Evolutionary conservation across 2,888 invertebrate genomes (phyloP).

Genomic region (Schizotus pectinicornis): DNA sequence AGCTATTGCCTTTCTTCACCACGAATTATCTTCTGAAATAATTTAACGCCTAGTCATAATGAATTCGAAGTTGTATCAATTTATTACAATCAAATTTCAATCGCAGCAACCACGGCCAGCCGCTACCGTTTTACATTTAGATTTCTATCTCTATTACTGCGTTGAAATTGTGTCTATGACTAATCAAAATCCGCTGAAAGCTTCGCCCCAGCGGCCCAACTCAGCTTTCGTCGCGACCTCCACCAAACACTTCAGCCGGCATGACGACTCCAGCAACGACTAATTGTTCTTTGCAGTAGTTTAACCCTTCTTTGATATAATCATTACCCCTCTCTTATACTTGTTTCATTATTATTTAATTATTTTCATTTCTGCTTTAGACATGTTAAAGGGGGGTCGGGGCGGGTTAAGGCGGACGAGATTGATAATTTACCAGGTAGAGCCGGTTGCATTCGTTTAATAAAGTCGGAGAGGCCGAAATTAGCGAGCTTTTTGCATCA

Average conservation of each 20-base stretch:
- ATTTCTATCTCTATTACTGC: slow-evolving; percentile 59
- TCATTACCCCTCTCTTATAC: slow-evolving; percentile 58
- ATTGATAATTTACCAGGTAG: slow-evolving; percentile 47
- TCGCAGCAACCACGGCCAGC: slow-evolving; percentile 48
- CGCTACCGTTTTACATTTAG: slow-evolving; percentile 59
- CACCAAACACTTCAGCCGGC: slow-evolving; percentile 20
- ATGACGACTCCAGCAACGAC: slow-evolving; percentile 25
- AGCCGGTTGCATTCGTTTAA: slow-evolving; percentile 21
- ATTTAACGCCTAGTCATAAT: slow-evolving; percentile 55
- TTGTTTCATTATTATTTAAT: slow-evolving; percentile 62
- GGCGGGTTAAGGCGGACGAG: slow-evolving; percentile 36
- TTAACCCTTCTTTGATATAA: slow-evolving; percentile 60
- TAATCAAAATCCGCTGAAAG: slow-evolving; percentile 60
- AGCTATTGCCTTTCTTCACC: not conserved
- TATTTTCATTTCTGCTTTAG: slow-evolving; percentile 61
- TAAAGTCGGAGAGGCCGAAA: slow-evolving; percentile 7
- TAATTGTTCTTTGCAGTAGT: slow-evolving; percentile 46
- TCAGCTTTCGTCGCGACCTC: slow-evolving; percentile 7
- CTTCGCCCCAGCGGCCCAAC: slow-evolving; percentile 45
- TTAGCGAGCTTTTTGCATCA: slow-evolving; percentile 9
- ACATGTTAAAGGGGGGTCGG: slow-evolving; percentile 51
- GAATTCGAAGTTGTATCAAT: slow-evolving; percentile 54
- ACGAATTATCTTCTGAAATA: slow-evolving; percentile 42
- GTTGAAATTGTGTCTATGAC: slow-evolving; percentile 61
- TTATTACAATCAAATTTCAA: slow-evolving; percentile 59